Evolutionary conservation across 2,888 invertebrate genomes (phyloP).

Genomic region (Cerceris ruficornis): DNA sequence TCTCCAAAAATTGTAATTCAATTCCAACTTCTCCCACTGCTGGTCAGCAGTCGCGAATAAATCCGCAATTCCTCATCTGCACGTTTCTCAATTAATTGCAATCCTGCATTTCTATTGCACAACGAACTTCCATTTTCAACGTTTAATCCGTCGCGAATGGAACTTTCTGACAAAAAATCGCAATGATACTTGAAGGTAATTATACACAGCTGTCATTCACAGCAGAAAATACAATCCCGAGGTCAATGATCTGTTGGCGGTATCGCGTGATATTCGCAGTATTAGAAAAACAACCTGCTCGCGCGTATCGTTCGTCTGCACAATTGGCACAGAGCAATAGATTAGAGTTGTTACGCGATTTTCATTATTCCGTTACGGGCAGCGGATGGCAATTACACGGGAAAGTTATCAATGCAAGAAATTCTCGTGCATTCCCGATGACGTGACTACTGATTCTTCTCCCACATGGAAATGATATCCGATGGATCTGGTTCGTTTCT

Average conservation of each 20-base stretch:
- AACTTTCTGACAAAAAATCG: conserved; percentile 6
- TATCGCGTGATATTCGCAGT: conserved; percentile 33
- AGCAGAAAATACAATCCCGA: conserved; percentile 14
- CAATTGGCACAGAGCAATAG: conserved; percentile 28
- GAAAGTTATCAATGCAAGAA: conserved; percentile 52
- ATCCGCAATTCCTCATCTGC: too few species aligned
- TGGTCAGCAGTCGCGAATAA: too few species aligned
- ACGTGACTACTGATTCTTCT: conserved; percentile 15
- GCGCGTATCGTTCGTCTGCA: conserved; percentile 29
- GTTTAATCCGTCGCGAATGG: too few species aligned
- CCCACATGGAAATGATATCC: neutral
- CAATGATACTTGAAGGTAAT: conserved; percentile 45
- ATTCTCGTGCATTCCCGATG: conserved; percentile 22
- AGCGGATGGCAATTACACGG: conserved; percentile 38
- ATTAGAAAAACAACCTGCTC: conserved; percentile 39
- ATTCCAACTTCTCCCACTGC: too few species aligned
- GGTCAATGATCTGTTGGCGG: conserved; percentile 53
- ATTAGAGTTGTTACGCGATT: conserved; percentile 32
- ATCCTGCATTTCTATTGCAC: too few species aligned
- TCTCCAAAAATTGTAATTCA: too few species aligned
- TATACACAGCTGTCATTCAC: conserved; percentile 38
- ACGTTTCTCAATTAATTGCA: too few species aligned
- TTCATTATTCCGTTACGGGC: conserved; percentile 46
- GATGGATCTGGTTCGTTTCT: conserved; percentile 8
- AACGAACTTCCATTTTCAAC: too few species aligned